Evolutionary conservation across 2,797 vertebrate species (phyloP).

Genomic region (Etheostoma nigrum): DNA sequence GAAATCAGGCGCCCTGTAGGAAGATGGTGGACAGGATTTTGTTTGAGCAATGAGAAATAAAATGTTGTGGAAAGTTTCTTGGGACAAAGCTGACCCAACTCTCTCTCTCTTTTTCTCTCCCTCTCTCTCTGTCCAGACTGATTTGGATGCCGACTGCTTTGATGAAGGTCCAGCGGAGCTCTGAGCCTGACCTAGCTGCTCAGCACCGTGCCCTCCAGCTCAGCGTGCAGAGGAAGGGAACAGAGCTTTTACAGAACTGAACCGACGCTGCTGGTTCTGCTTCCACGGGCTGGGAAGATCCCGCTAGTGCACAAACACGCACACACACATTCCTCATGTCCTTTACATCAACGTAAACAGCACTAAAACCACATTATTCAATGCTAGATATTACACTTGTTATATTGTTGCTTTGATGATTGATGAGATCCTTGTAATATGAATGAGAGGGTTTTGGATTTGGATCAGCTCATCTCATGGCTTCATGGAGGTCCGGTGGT

Average conservation of each 20-base stretch:
- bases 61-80: conserved; percentile 16
- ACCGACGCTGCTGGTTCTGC: conserved; percentile 29
- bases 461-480: neutral
- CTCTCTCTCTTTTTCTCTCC: neutral
- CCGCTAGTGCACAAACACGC: neutral
- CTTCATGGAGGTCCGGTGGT: neutral
- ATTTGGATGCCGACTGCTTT: conserved; percentile 52
- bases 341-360: conserved; percentile 11
- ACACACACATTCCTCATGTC: neutral
- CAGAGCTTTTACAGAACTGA: conserved; percentile 15
- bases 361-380: conserved; percentile 54
- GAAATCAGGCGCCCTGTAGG: conserved; percentile 13
- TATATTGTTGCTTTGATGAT: neutral
- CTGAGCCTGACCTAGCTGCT: conserved; percentile 63
- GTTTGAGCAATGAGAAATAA: neutral
- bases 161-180: conserved; percentile 54
- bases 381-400: conserved; percentile 24
- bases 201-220: conserved; percentile 52
- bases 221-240: conserved; percentile 30
- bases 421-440: neutral
- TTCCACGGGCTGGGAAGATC: conserved; percentile 4
- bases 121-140: conserved; percentile 66
- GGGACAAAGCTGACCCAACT: conserved; percentile 7
- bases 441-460: neutral
- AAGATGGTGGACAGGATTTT: conserved; percentile 34